Conservation (phyloP, 1,140 invertebrate genomes). For the Ptiloglossa arizonensis region DNA sequence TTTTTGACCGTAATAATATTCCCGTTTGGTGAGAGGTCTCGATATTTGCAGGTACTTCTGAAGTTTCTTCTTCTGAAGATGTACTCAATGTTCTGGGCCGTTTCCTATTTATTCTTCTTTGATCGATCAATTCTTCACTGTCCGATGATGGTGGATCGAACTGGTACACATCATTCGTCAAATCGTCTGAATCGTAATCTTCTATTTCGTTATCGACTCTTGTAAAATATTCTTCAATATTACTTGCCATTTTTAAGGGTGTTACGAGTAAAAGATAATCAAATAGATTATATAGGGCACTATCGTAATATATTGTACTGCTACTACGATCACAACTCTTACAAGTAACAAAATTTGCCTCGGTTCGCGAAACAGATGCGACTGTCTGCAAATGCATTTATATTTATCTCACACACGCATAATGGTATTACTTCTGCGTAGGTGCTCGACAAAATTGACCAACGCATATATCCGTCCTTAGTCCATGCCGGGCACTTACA, state of each 20-base stretch:
- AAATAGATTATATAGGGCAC: conserved; percentile 21
- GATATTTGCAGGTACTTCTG: conserved; percentile 9
- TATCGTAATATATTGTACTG: conserved; percentile 5
- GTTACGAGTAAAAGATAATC: conserved; percentile 2
- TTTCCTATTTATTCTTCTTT: conserved; percentile 23
- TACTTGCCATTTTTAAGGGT: conserved; percentile 29
- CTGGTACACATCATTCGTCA: not conserved
- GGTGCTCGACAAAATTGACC: conserved; percentile 13
- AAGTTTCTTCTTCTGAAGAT: conserved; percentile 24
- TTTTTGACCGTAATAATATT: conserved; percentile 21
- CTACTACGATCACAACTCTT: not conserved
- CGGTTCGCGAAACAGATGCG: not conserved
- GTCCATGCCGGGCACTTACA: not conserved
- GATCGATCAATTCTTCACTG: not conserved
- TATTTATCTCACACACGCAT: conserved; percentile 3
- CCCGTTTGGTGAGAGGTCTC: not conserved
- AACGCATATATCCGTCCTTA: conserved; percentile 15
- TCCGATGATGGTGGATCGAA: conserved; percentile 12
- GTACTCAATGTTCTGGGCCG: conserved; percentile 21
- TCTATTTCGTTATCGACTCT: conserved; percentile 25
- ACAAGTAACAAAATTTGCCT: not conserved
- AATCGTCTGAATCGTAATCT: conserved; percentile 10
- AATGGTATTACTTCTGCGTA: conserved; percentile 22
- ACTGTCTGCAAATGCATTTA: not conserved
- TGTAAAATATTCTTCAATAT: conserved; percentile 30